phyloP scores from a whole-genome alignment of 1,140 invertebrate genomes.

The Vanessa tameamea region DNA sequence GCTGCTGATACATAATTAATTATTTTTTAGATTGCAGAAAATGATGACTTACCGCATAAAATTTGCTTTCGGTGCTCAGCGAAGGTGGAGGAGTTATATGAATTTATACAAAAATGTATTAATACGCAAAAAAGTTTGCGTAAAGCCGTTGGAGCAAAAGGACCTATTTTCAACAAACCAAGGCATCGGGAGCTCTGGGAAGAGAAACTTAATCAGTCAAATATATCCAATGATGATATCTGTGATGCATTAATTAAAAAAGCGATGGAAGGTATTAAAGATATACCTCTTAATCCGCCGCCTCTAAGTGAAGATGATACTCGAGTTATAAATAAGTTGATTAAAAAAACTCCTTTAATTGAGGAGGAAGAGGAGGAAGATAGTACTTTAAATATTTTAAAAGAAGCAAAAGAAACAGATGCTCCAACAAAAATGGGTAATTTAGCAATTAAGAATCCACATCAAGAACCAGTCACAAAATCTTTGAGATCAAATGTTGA shows the following conservation, averaged over 20 bases:
- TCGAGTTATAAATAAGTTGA: constrained; percentile 22
- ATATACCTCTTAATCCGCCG: constrained; percentile 47
- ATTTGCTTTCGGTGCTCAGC: constrained; percentile 79
- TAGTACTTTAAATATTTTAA: neutral
- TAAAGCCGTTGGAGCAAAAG: constrained; percentile 53
- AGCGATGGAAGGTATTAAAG: constrained; percentile 72
- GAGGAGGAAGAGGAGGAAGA: neutral
- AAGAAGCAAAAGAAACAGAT: neutral
- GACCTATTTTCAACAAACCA: constrained; percentile 46
- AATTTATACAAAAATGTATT: constrained; percentile 76
- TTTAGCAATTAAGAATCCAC: neutral
- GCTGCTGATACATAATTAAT: neutral
- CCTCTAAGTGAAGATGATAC: constrained; percentile 40
- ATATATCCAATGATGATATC: constrained; percentile 77
- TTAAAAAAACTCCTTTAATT: constrained; percentile 21
- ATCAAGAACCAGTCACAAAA: neutral
- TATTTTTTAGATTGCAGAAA: constrained; percentile 73
- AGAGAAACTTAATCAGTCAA: constrained; percentile 70
- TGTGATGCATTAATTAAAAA: constrained; percentile 76
- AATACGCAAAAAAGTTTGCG: constrained; percentile 67
- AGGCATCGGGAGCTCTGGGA: constrained; percentile 67
- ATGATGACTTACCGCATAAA: constrained; percentile 78
- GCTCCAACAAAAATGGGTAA: constrained; percentile 12
- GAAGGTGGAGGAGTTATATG: constrained; percentile 76
- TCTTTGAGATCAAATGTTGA: constrained; percentile 6